Evolutionary conservation across 2,113 vertebrate genomes (phyloP).

Genomic region (Cyphomyrus discorhynchus): DNA sequence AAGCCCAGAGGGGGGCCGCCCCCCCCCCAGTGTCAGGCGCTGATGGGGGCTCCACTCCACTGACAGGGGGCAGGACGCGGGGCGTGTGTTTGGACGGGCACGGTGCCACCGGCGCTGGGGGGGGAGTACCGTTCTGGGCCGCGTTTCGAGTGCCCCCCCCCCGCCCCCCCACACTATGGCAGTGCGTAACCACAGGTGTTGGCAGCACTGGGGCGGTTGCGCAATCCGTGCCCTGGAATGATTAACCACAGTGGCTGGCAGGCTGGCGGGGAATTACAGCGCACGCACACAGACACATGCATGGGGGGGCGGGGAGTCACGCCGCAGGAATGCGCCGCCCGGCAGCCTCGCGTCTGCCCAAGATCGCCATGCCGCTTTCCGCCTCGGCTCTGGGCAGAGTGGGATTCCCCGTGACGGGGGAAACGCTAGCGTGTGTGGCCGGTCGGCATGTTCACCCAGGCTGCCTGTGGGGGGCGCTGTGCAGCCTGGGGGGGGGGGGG

Average conservation of each 20-base stretch:
- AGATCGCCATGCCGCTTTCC: background rate
- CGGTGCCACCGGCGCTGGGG: background rate
- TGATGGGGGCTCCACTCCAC: background rate
- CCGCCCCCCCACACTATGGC: slow-evolving; percentile 28
- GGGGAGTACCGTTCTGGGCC: slow-evolving; percentile 45
- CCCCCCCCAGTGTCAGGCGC: background rate
- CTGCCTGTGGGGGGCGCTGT: background rate
- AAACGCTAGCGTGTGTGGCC: background rate
- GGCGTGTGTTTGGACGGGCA: background rate
- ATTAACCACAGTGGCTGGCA: slow-evolving; percentile 58
- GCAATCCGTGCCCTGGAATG: slow-evolving; percentile 54
- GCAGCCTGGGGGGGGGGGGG: background rate
- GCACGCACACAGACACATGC: slow-evolving; percentile 7
- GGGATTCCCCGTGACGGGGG: background rate
- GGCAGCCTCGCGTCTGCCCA: background rate
- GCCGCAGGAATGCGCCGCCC: background rate
- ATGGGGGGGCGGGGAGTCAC: background rate
- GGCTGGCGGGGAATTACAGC: slow-evolving; percentile 54
- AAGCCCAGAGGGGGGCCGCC: background rate
- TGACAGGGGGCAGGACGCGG: background rate
- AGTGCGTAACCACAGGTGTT: slow-evolving; percentile 52
- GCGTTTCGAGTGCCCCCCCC: background rate
- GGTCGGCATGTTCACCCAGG: background rate
- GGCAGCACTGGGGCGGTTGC: slow-evolving; percentile 49
- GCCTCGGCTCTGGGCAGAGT: background rate